Base-by-base conservation (phyloP, 2,797 vertebrate genomes). In the Pseudomugil gertrudae region DNA sequence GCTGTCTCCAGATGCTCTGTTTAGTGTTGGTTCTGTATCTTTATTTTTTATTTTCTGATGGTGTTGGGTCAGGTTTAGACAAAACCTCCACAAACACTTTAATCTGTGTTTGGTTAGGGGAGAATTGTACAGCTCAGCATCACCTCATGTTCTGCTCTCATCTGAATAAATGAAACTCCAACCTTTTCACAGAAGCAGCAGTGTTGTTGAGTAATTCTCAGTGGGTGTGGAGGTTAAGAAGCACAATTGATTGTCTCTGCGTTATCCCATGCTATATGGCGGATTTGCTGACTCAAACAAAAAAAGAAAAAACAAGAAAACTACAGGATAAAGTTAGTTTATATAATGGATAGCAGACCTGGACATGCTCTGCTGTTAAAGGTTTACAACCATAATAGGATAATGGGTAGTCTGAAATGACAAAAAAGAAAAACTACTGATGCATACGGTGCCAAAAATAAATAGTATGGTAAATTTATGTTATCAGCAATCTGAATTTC, bases 341-440 rank as follows among this genome's bases (percentile, higher is more conserved):
- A 13, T 36, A 14, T 36, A 36, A 36, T 36, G 45, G 45, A 23
- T 9, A 47, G 21, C 60, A 40, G 60, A 27, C 47, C 10, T n/a
- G 21, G 30, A 33, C 43, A 26, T 57, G 43, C 27, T 17, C 30
- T 48, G n/a, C 19, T 33, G 40, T 56, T 48, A 26, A 56, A 38
- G 57, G 21, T 30, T 36, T 29, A 48, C 57, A 43, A 66, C 15
- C 63, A 48, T 66, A 5, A 30, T n/a, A 10, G 35, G 5, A 30
- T n/a, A 17, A 48, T 48, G 14, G 0, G 45, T 65, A 23, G 53
- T 45, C 38, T 64, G 33, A 48, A 57, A 48, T 27, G 21, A 36
- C 9, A 9, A 36, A 32, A 32, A 32, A 32, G 32, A 32, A 32
- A 30, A 32, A 32, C 8, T 5, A 32, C 32, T 32, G 8, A 32